phyloP scores from a whole-genome alignment of 2,888 invertebrate genomes.

The Idaea biselata region DNA sequence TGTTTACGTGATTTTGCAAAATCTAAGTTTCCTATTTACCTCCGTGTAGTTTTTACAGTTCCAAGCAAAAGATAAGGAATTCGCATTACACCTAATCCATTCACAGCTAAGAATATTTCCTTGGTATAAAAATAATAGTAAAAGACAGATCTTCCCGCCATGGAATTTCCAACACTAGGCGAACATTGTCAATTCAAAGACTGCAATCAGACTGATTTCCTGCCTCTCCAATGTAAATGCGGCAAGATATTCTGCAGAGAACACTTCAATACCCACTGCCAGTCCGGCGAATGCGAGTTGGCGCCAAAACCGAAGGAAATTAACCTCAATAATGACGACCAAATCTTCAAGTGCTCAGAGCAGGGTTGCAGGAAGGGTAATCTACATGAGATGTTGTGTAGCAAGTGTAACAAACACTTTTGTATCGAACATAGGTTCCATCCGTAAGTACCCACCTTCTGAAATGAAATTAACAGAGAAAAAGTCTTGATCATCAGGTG shows the following conservation, averaged over 20 bases:
- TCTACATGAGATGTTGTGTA: slow-evolving; percentile 83
- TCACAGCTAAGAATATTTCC: not conserved
- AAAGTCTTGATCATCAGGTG: no score
- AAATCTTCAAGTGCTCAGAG: slow-evolving; percentile 78
- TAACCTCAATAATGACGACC: slow-evolving; percentile 60
- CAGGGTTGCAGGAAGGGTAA: slow-evolving; percentile 81
- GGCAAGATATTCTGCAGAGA: slow-evolving; percentile 83
- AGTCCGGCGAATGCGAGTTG: slow-evolving; percentile 73
- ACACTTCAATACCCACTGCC: slow-evolving; percentile 81
- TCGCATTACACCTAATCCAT: not conserved
- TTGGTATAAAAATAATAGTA: not conserved
- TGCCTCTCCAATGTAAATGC: slow-evolving; percentile 86
- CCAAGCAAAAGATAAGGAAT: not conserved
- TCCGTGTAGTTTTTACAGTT: not conserved
- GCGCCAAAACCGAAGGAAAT: slow-evolving; percentile 64
- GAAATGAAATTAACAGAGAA: no score
- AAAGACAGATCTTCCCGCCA: slow-evolving; percentile 45
- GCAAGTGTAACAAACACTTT: slow-evolving; percentile 84
- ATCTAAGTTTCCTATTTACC: not conserved
- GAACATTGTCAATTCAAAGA: slow-evolving; percentile 80
- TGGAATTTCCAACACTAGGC: slow-evolving; percentile 89
- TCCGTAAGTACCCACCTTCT: slow-evolving; percentile 57
- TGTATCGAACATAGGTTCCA: slow-evolving; percentile 85
- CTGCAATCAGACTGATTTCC: slow-evolving; percentile 86
- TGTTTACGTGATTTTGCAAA: not conserved